Conservation (phyloP, 2,113 vertebrate species). For the Salminus brasiliensis region DNA sequence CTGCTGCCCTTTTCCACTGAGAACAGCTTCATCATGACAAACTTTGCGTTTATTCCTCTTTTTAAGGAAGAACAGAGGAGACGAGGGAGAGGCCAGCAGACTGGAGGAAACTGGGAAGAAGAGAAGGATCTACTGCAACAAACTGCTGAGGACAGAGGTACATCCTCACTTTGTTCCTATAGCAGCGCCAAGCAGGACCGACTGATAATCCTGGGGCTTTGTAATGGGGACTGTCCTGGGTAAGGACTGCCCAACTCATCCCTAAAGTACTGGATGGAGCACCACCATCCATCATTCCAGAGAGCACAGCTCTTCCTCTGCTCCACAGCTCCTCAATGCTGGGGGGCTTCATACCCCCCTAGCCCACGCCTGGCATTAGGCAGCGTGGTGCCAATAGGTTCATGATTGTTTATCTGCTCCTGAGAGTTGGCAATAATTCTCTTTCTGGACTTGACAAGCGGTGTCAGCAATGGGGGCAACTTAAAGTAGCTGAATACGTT, state of each 20-base stretch:
- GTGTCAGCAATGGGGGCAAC: no score
- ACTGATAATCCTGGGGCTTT: slow-evolving; percentile 28
- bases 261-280: no score
- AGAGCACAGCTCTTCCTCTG: no score
- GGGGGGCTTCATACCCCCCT: no score
- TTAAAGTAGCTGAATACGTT: no score
- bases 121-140: background rate
- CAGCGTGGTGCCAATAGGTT: no score
- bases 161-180: slow-evolving; percentile 37
- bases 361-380: no score
- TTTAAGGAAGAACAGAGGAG: background rate
- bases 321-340: no score
- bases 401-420: no score
- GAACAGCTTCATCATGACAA: background rate
- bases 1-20: background rate
- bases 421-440: no score
- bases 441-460: no score
- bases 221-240: slow-evolving; percentile 12
- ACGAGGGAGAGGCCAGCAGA: background rate
- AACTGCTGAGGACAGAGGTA: slow-evolving; percentile 27
- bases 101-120: background rate
- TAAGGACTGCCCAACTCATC: background rate
- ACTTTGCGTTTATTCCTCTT: background rate
- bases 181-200: background rate
- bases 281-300: no score